Evolutionary conservation across 2,113 vertebrate species (phyloP).

Genomic region (Motacilla tschutschensis): DNA sequence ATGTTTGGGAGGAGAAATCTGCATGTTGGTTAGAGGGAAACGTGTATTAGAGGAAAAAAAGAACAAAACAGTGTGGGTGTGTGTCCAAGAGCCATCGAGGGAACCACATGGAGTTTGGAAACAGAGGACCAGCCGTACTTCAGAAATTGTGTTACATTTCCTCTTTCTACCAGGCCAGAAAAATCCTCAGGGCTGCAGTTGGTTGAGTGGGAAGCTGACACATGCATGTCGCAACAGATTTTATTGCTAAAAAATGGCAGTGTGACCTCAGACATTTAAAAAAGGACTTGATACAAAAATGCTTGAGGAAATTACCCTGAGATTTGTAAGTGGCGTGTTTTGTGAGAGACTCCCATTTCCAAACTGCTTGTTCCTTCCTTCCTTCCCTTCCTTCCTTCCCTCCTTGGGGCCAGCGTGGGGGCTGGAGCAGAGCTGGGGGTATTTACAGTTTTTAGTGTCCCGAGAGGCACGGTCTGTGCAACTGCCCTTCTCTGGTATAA

Average conservation of each 20-base stretch:
- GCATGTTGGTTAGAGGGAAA: constrained; percentile 71
- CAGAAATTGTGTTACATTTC: constrained; percentile 62
- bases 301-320: constrained; percentile 49
- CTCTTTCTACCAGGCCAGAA: constrained; percentile 72
- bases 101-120: constrained; percentile 30
- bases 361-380: constrained; percentile 60
- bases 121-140: constrained; percentile 63
- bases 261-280: constrained; percentile 62
- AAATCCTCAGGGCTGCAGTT: constrained; percentile 77
- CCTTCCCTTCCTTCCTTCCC: constrained; percentile 44
- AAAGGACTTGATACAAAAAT: constrained; percentile 54
- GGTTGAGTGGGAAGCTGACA: constrained; percentile 73
- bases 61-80: constrained; percentile 1
- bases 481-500: constrained; percentile 67
- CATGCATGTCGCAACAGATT: constrained; percentile 69
- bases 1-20: constrained; percentile 61
- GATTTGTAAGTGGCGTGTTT: constrained; percentile 66
- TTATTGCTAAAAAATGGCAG: constrained; percentile 55
- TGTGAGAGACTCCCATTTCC: constrained; percentile 69
- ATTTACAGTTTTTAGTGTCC: constrained; percentile 72
- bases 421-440: constrained; percentile 58
- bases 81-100: constrained; percentile 63
- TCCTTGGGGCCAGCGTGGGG: constrained; percentile 45
- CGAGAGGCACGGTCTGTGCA: constrained; percentile 64
- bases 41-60: constrained; percentile 46